Conservation (phyloP, 35 echinoderm and acorn worm species). For the Apostichopus californicus region DNA sequence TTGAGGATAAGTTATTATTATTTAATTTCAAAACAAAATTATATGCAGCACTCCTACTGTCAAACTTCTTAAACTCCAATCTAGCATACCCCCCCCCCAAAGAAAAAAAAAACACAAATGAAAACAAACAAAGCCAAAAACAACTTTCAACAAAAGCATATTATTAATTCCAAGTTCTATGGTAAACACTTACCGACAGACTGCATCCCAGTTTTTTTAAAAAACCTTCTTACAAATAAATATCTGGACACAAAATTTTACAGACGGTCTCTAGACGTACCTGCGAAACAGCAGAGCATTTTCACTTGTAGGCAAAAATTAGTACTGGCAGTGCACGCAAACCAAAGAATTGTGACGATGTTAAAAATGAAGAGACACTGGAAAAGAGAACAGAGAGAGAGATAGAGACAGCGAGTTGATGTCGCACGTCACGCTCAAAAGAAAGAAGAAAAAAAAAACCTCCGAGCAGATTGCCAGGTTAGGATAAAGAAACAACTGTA, state of each 20-base stretch:
- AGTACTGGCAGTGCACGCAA: neutral
- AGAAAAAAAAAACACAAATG: neutral
- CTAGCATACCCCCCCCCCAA: neutral
- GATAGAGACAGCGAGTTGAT: neutral
- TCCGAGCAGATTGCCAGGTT: neutral
- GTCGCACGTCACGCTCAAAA: neutral
- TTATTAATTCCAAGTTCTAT: neutral
- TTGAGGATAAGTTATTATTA: too few relatives aligned
- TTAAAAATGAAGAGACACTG: neutral
- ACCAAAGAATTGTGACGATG: neutral
- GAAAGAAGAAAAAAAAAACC: neutral
- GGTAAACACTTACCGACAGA: constrained; percentile 12
- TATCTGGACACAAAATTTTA: neutral
- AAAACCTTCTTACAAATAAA: neutral
- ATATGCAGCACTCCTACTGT: too few relatives aligned
- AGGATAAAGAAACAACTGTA: neutral
- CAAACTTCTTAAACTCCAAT: too few relatives aligned
- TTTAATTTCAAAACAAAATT: too few relatives aligned
- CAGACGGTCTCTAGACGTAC: neutral
- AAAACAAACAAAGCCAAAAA: neutral
- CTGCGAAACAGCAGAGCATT: constrained; percentile 38
- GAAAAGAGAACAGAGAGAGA: neutral
- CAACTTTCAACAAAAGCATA: neutral
- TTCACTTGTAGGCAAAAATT: neutral
- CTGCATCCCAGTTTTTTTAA: neutral